Percentiles rank a stretch among this genome's conserved stretches.
These are phyloP conservation scores for Acromyrmex charruanus DNA, from an alignment of 1,140 invertebrate genomes.

Conservation along the genomic window DNA sequence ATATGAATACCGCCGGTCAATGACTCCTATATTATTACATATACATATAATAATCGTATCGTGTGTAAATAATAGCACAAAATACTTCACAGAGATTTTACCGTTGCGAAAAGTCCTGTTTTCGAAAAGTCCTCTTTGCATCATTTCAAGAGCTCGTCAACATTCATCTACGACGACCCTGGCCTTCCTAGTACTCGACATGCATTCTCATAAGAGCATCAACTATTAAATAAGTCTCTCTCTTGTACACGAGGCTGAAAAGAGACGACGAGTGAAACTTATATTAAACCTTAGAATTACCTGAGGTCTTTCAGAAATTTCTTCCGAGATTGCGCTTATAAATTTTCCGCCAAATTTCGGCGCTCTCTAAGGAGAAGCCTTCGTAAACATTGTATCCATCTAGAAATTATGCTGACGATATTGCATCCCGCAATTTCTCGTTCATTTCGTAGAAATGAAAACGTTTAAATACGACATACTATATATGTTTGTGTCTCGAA, in stretches of 20 bases:
- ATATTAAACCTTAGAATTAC: conserved; percentile 63
- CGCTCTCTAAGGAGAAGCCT: conserved; percentile 24
- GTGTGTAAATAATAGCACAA: neutral
- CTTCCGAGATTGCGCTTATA: conserved; percentile 60
- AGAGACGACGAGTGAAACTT: conserved; percentile 44
- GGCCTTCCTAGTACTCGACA: conserved; percentile 25
- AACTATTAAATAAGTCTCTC: conserved; percentile 63
- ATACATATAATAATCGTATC: neutral
- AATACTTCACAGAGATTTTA: conserved; percentile 7
- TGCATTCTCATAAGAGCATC: conserved; percentile 64
- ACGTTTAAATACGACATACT: neutral
- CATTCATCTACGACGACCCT: conserved; percentile 34
- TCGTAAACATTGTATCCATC: conserved; percentile 37
- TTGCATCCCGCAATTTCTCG: neutral
- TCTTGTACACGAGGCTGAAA: conserved; percentile 25
- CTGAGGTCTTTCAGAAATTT: conserved; percentile 53
- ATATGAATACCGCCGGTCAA: too few relatives aligned
- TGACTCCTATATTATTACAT: neutral
- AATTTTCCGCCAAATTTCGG: conserved; percentile 54
- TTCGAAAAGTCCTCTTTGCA: conserved; percentile 8
- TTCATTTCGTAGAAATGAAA: neutral
- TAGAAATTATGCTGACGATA: conserved; percentile 40
- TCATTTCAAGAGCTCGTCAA: conserved; percentile 60
- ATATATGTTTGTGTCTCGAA: neutral
- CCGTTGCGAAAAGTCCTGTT: conserved; percentile 12